Evolutionary conservation across 1,140 invertebrate genomes (phyloP), one percentile per base, ranked within the genome.

Genomic region (Paraescarpia echinospica): DNA sequence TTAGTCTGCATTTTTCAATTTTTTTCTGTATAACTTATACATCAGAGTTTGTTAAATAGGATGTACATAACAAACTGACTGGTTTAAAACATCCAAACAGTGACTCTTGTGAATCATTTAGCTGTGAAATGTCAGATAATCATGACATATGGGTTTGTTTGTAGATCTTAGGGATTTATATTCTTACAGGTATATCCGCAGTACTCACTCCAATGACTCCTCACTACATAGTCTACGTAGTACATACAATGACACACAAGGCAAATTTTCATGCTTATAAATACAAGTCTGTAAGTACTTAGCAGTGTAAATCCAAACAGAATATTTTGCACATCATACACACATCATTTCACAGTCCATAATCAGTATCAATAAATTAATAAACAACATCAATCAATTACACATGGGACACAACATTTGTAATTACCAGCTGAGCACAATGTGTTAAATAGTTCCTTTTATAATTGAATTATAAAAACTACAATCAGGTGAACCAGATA

Each of bases 361-460:
- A 77, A 77, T 77, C 59, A 77, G 59, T 77, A 77, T 77, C 9
- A 77, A 77, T 77, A 77, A 77, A 77, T 77, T 77, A 77, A 77
- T 77, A 6, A 77, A 77, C 59, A 77, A 77, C 59, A 77, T 77
- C 59, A 77, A 77, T 77, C 59, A 77, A 14, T 12, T 77, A 22
- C 4, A 31, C 27, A 4, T 18, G 22, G 14, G 59, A 77, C 59
- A 77, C 59, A 77, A 77, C 59, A 77, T 77, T 77, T 18, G 27
- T 51, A 51, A 18, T 51, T 9, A 51, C 48, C 18, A 9, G 48
- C 18, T 51, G 48, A 51, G 48, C 48, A 51, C 18, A 18, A 18
- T 51, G 48, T 77, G 59, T 77, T 77, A 77, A 77, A 77, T 77
- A 18, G 59, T 77, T 77, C 14, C 59, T 27, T 77, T 77, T 77